Base-by-base conservation (phyloP, 2,797 vertebrate genomes). In the Hippocampus kuda region DNA sequence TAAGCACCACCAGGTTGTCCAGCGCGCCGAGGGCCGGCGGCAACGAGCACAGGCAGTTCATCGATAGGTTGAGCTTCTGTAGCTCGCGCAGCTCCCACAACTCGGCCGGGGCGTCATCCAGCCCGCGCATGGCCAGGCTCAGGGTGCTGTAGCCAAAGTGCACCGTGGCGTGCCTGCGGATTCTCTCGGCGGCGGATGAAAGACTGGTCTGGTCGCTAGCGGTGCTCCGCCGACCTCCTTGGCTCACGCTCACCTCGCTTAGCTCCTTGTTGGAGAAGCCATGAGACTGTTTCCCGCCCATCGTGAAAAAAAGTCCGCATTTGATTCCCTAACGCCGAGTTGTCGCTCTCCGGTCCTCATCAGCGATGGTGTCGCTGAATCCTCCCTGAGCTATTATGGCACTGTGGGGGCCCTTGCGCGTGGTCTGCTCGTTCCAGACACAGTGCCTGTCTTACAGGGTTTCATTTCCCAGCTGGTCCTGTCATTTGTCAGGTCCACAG, bases 61-160 rank as follows among this genome's bases (percentile, higher is more conserved):
- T 90, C 22, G 96, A 97, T 75, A 99, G 83, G 76, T 97, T 98
- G 72, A 99, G 91, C 75, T 96, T 98, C 84, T 96, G 92, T 60
- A 98, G 87, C 74, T 97, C 94, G 0, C 88, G 74, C 79, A 98
- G 88, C 77, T 95, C 91, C 94, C 95, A 98, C 62, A 97, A 82
- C 73, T 94, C 95, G 2, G 88, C 83, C 0, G 96, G 96, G 0
- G 89, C 68, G 68, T 92, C 89, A 0, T 89, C 90, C 71, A 96
- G 91, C 42, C 93, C 92, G 66, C 91, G 92, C 87, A 94, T 94
- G 71, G 94, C 92, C 72, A 97, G 83, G 72, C 90, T 95, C 74
- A 98, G 88, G 68, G 91, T 95, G 84, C 90, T 86, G 77, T 90
- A 93, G 27, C 88, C 86, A 74, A 94, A 87, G 91, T 90, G 65